Percentiles rank a stretch among this genome's conserved stretches.
Evolutionary conservation across 2,113 vertebrate genomes (phyloP).

Genomic region (Gracilinanus agilis): DNA sequence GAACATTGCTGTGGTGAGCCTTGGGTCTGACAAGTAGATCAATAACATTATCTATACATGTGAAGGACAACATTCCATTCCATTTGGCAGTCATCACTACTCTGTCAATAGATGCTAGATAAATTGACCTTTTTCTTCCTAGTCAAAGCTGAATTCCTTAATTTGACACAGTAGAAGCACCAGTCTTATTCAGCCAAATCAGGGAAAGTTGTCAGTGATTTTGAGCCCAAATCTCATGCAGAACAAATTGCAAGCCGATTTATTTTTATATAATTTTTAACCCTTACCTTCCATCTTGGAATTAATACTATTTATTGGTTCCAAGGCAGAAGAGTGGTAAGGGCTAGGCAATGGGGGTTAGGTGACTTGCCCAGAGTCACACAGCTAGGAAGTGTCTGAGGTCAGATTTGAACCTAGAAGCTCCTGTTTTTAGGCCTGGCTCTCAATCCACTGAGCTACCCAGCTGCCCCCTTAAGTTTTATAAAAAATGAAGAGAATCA

Average conservation of each 20-base stretch:
- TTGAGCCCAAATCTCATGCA: background rate
- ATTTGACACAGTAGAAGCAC: constrained; percentile 44
- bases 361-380: too few species aligned
- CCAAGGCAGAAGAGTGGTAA: too few species aligned
- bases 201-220: constrained; percentile 20
- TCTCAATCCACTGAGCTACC: too few species aligned
- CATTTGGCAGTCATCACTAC: background rate
- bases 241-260: constrained; percentile 14
- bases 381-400: too few species aligned
- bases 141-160: constrained; percentile 9
- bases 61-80: background rate
- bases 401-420: too few species aligned
- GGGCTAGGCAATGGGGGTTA: too few species aligned
- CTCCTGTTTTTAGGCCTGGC: too few species aligned
- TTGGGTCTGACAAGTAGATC: background rate
- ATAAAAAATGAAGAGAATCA: constrained; percentile 30
- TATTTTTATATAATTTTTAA: too few species aligned
- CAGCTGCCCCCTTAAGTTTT: constrained; percentile 33
- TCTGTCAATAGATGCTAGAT: background rate
- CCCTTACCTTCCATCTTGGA: too few species aligned
- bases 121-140: constrained; percentile 1
- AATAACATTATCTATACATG: background rate
- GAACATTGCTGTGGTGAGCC: background rate
- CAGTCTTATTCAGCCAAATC: background rate
- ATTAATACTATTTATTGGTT: too few species aligned